Percentiles rank a stretch among this genome's conserved stretches.
Evolutionary conservation across 2,888 invertebrate genomes (phyloP).

Genomic region (Myathropa florea): DNA sequence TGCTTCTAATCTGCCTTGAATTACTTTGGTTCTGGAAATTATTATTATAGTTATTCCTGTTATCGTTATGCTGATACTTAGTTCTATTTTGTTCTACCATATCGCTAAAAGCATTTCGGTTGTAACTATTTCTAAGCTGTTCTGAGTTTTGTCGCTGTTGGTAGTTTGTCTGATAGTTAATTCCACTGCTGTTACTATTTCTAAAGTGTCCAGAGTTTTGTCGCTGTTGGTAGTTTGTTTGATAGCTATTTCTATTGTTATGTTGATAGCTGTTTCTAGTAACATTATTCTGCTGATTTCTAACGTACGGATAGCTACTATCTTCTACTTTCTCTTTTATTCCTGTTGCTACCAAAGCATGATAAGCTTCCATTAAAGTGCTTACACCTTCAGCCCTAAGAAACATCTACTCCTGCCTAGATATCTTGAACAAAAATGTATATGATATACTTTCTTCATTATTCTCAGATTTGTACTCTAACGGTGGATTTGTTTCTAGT

Average conservation of each 20-base stretch:
- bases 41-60: not conserved
- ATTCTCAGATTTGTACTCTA: slow-evolving; percentile 16
- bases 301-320: not conserved
- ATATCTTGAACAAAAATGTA: slow-evolving; percentile 17
- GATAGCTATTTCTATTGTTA: not conserved
- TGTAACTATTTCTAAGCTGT: not conserved
- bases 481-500: slow-evolving; percentile 11
- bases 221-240: not conserved
- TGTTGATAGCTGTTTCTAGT: not conserved
- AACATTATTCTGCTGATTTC: slow-evolving; percentile 1
- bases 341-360: slow-evolving; percentile 7
- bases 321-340: not conserved
- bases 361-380: slow-evolving; percentile 1
- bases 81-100: not conserved
- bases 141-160: not conserved
- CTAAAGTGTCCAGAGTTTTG: not conserved
- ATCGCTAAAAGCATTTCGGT: not conserved
- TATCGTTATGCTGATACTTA: not conserved
- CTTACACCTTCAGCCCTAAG: not conserved
- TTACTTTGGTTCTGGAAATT: slow-evolving; percentile 1
- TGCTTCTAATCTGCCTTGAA: not conserved
- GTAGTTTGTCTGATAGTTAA: not conserved
- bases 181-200: not conserved
- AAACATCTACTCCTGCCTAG: not conserved
- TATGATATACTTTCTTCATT: slow-evolving; percentile 19